phyloP scores from a whole-genome alignment of 2,888 invertebrate genomes.

The Chironomus tentans region DNA sequence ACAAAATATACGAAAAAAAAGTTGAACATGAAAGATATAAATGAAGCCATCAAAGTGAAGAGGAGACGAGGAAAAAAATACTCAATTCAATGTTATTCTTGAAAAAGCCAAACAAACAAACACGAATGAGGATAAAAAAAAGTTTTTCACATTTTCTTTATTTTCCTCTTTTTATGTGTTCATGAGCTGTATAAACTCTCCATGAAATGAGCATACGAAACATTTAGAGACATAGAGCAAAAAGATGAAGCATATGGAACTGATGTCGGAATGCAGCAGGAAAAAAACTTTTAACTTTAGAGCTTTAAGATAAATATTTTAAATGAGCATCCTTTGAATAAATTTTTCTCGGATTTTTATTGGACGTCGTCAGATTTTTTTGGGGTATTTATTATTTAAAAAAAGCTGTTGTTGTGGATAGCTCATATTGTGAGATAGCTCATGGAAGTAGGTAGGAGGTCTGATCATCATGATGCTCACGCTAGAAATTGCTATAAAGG shows the following conservation, averaged over 20 bases:
- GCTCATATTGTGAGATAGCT: no score
- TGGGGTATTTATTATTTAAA: no score
- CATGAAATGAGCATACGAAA: neutral
- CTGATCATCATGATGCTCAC: no score
- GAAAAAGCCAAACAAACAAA: constrained; percentile 3
- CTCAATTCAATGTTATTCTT: constrained; percentile 6
- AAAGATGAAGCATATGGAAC: no score
- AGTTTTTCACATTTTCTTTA: neutral
- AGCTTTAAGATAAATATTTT: neutral
- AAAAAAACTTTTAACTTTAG: neutral
- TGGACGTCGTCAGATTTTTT: no score
- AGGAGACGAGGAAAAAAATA: neutral
- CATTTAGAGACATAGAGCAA: no score
- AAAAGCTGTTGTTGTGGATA: no score
- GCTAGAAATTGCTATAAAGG: no score
- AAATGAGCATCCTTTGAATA: neutral
- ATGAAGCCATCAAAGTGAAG: constrained; percentile 21
- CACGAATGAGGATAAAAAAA: neutral
- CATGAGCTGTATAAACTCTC: no score
- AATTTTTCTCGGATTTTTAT: no score
- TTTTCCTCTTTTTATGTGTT: no score
- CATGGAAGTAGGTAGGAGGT: no score
- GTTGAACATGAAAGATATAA: constrained; percentile 16
- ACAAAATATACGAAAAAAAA: neutral
- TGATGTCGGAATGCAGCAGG: neutral